phyloP scores from a whole-genome alignment of 2,797 vertebrate species.

The Sebastes variabilis region DNA sequence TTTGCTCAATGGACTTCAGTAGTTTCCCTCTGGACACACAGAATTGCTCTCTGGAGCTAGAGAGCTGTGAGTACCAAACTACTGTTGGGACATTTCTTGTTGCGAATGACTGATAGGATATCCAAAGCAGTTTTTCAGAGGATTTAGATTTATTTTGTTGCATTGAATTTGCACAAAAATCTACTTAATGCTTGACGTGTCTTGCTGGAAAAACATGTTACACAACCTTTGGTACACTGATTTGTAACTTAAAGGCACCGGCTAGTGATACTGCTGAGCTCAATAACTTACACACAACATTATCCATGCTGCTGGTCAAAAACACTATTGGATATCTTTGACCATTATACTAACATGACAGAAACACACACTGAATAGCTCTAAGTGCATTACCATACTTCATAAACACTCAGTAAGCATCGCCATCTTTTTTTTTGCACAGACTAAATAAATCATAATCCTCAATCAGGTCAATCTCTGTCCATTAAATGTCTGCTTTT shows the following conservation, averaged over 20 bases:
- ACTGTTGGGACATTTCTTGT: not conserved
- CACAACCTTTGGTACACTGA: slow-evolving; percentile 6
- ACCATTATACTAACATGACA: not conserved
- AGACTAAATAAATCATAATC: slow-evolving; percentile 41
- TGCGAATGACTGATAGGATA: not conserved
- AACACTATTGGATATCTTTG: not conserved
- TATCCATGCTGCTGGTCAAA: not conserved
- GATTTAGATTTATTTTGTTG: not conserved
- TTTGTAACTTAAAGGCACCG: slow-evolving; percentile 18
- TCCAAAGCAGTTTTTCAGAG: not conserved
- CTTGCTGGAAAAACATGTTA: slow-evolving; percentile 20
- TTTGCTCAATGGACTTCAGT: slow-evolving; percentile 95
- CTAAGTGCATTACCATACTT: not conserved
- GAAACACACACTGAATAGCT: not conserved
- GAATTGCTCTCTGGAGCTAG: slow-evolving; percentile 93
- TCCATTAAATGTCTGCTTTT: slow-evolving; percentile 34
- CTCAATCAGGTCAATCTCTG: slow-evolving; percentile 32
- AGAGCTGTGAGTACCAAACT: slow-evolving; percentile 90
- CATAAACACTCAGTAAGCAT: not conserved
- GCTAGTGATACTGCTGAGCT: not conserved
- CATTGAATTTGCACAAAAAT: not conserved
- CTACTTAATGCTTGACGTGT: not conserved
- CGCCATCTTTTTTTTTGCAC: slow-evolving; percentile 10
- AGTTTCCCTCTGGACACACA: slow-evolving; percentile 94
- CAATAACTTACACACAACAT: slow-evolving; percentile 11